Conservation (phyloP, 2,113 vertebrate genomes). For the Myotis yumanensis region DNA sequence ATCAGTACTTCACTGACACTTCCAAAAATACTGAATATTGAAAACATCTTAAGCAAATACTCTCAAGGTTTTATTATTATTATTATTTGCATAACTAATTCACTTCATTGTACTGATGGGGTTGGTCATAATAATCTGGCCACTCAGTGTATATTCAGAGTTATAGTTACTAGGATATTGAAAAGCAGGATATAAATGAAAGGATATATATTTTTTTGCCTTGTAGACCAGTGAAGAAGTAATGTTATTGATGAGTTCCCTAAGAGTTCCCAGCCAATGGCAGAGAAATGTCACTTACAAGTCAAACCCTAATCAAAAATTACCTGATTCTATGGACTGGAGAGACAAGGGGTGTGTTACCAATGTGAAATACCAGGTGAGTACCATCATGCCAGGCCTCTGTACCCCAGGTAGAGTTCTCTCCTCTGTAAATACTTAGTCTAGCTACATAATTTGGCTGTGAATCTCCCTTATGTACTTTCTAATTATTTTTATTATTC, state of each 20-base stretch:
- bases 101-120: too few relatives aligned
- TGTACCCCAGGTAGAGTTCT: neutral
- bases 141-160: neutral
- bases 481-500: slow-evolving; percentile 11
- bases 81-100: too few relatives aligned
- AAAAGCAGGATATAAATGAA: slow-evolving; percentile 19
- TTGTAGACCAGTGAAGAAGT: slow-evolving; percentile 89
- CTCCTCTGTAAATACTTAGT: neutral
- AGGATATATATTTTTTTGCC: neutral
- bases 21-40: too few relatives aligned
- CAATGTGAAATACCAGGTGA: slow-evolving; percentile 88
- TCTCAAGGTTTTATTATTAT: too few relatives aligned
- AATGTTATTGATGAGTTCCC: slow-evolving; percentile 77
- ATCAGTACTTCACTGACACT: too few relatives aligned
- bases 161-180: neutral
- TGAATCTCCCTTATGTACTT: neutral
- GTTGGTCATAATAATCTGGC: too few relatives aligned
- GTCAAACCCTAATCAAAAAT: rapidly evolving
- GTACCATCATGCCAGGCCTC: neutral
- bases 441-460: neutral
- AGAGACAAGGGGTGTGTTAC: slow-evolving; percentile 86
- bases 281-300: neutral
- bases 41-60: too few relatives aligned
- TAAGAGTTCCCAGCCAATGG: slow-evolving; percentile 72
- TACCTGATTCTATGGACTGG: slow-evolving; percentile 88